These are phyloP conservation scores for Mungos mungo DNA, from an alignment of 2,113 vertebrate species.

Conservation along the genomic window DNA sequence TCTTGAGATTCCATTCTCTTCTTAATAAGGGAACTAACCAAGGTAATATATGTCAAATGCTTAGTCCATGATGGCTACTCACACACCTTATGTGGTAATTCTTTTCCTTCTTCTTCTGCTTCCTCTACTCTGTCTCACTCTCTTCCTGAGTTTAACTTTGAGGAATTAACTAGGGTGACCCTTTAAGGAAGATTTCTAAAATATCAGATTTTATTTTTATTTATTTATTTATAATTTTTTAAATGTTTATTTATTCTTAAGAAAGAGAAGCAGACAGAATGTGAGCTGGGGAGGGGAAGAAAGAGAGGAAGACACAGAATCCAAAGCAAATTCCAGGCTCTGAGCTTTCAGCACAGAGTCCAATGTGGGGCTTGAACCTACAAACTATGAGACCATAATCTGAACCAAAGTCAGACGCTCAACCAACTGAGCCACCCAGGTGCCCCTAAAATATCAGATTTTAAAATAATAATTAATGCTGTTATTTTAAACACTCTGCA, in stretches of 20 bases:
- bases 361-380: too few relatives aligned
- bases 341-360: too few relatives aligned
- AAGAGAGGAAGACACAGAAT: too few relatives aligned
- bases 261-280: too few relatives aligned
- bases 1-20: background rate
- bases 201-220: background rate
- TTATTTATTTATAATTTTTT: too few relatives aligned
- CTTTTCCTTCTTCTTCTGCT: background rate
- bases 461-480: background rate
- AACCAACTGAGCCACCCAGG: too few relatives aligned
- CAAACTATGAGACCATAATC: too few relatives aligned
- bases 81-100: background rate
- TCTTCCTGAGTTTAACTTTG: background rate
- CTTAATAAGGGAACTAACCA: background rate
- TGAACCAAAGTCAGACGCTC: too few relatives aligned
- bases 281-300: too few relatives aligned
- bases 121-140: background rate
- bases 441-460: background rate
- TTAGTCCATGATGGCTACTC: background rate
- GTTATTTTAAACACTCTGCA: background rate
- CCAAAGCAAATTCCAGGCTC: too few relatives aligned
- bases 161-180: background rate
- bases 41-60: background rate
- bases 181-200: background rate
- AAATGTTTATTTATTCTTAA: too few relatives aligned